Evolutionary conservation across 2,113 vertebrate genomes (phyloP).

Genomic region (Elgaria multicarinata): DNA sequence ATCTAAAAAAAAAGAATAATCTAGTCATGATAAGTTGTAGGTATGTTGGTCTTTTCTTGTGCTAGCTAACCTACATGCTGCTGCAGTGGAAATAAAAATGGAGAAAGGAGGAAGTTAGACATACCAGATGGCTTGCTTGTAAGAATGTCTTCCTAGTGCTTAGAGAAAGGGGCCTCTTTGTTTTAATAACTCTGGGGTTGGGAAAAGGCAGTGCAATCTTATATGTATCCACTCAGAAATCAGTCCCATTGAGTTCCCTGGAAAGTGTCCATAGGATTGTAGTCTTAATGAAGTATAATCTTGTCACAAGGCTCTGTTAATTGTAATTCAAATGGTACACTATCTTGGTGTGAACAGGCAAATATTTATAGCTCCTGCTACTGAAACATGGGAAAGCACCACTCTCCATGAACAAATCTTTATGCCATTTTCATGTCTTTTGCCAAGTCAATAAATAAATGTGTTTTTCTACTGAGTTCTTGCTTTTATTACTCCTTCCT

Average conservation of each 20-base stretch:
- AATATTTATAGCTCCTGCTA: accelerated
- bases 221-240: background rate
- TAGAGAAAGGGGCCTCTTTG: background rate
- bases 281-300: background rate
- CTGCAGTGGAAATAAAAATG: background rate
- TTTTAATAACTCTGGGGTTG: background rate
- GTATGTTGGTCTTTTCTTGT: background rate
- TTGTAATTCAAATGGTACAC: background rate
- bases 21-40: background rate
- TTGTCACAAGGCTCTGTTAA: background rate
- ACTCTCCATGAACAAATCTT: background rate
- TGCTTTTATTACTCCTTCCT: background rate
- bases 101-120: background rate
- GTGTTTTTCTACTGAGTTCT: constrained; percentile 10
- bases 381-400: background rate
- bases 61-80: background rate
- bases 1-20: background rate
- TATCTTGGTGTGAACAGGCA: background rate
- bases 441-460: constrained; percentile 59
- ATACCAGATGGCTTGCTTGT: too few relatives aligned
- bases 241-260: too few relatives aligned
- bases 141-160: background rate
- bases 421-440: background rate
- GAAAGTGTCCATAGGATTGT: background rate
- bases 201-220: background rate